Evolutionary conservation across 2,888 invertebrate genomes (phyloP), one percentile per base, ranked within the genome.

Genomic region (Imbricaverruca yamaguchii): DNA sequence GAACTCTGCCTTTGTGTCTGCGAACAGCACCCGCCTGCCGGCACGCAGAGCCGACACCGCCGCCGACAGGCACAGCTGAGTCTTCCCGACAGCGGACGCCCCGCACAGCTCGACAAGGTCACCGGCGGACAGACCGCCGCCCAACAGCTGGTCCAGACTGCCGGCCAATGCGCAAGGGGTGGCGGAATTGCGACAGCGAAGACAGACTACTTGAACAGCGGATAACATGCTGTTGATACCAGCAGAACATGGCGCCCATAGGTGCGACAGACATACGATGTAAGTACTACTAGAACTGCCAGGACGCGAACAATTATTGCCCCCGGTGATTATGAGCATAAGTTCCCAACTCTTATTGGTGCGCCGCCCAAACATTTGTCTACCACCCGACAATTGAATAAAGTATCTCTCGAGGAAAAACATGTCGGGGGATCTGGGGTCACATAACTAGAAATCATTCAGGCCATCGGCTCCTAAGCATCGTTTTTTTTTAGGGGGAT

Each of bases 51-150:
- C 74, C 9, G 74, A 23, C 55, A 12, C 74, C 13, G 53, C 21
- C 9, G 53, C 53, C 7, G 53, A 23, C 53, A 55, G 21, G 74
- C 74, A 74, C 21, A 74, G 74, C 55, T 74, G 74, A 11, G 74
- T 74, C 74, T 74, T 74, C 23, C 74, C 74, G 74, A 74, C 74
- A 55, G 74, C 74, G 11, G 55, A 74, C 21, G 74, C 23, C 18
- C 74, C 74, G 11, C 74, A 74, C 18, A 74, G 74, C 55, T 74
- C 74, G 10, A 55, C 74, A 53, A 74, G 74, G 10, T 74, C 55
- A 0, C 74, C 74, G 55, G 74, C 53, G 18, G 21, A 6, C 74
- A 74, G 74, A 18, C 74, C 74, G 2, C 74, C 55, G 53, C 55
- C 74, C 74, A 74, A 55, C 74, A 74, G 53, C 8, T 1, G 18